Evolutionary conservation across 2,113 vertebrate species (phyloP), one percentile per base, ranked within the genome.

Genomic region (Spea bombifrons): DNA sequence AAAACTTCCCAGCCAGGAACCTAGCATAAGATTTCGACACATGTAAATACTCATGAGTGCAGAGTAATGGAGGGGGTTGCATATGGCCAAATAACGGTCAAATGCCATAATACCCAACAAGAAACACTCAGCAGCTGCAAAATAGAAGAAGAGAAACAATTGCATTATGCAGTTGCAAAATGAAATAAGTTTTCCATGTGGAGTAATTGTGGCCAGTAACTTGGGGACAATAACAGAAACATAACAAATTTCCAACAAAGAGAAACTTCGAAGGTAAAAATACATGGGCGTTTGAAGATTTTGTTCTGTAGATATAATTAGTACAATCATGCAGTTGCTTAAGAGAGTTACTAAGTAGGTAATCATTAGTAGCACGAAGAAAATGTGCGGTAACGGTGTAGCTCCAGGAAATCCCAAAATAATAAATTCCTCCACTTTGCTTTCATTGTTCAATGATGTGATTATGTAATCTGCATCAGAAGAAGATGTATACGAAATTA

Each of bases 401-500:
- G 76, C 66, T 72, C 75, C 82, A 48, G 83, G 80, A 76, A 88
- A 80, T 5, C 83, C 78, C 55, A 83, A 49, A 0, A 87, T 76
- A 3, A 81, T 46, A 81, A 84, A 87, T 72, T 83, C 78, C 44
- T 49, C 81, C 50, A 82, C 67, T 47, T 17, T 50, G 74, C 57
- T 80, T 17, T 64, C 50, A 55, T 78, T 69, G 3, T 50, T 45
- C 43, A 7, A 3, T 43, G 30, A 47, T 59, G 49, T 75, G 4
- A 9, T 74, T 64, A 45, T 7, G 3, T n/a, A n/a, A 49, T 74
- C 50, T 52, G 50, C 50, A 52, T 52, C 9, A 10, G 50, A 52
- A 52, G 9, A 52, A 10, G 6, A 30, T 30, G 2, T 30, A 30
- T 1, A 30, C 2, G 30, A 30, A 30, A 30, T 30, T 30, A 30